These are phyloP conservation scores for Corythornis leucogaster DNA, from an alignment of 2,797 vertebrate genomes.

Conservation along the genomic window DNA sequence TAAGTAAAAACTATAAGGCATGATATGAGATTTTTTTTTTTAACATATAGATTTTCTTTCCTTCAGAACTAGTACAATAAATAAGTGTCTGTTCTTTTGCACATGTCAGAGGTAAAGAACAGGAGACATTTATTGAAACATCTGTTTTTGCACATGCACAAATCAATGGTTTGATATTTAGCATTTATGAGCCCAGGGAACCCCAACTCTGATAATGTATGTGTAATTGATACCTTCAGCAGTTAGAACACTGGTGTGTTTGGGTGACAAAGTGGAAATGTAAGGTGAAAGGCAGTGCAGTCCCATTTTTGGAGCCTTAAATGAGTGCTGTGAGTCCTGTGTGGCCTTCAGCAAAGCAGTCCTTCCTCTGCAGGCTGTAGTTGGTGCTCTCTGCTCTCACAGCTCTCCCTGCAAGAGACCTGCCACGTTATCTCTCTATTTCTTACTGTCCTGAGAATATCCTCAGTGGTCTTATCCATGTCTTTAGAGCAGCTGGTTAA, in stretches of 20 bases:
- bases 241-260: neutral
- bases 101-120: conserved; percentile 20
- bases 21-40: neutral
- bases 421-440: neutral
- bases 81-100: conserved; percentile 14
- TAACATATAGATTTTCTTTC: conserved; percentile 8
- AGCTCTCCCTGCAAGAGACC: neutral
- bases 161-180: conserved; percentile 3
- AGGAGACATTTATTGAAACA: neutral
- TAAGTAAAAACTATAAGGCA: conserved; percentile 6
- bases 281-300: neutral
- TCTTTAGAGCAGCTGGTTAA: neutral
- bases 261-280: neutral
- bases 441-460: neutral
- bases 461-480: fast-evolving
- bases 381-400: neutral
- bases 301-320: neutral
- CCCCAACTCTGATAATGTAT: neutral
- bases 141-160: neutral
- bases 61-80: neutral
- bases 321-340: neutral
- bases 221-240: neutral
- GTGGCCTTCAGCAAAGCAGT: neutral
- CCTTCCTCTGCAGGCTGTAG: neutral
- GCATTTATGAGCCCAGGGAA: conserved; percentile 49